Conservation (phyloP, 2,797 vertebrate genomes). For the Erpetoichthys calabaricus region DNA sequence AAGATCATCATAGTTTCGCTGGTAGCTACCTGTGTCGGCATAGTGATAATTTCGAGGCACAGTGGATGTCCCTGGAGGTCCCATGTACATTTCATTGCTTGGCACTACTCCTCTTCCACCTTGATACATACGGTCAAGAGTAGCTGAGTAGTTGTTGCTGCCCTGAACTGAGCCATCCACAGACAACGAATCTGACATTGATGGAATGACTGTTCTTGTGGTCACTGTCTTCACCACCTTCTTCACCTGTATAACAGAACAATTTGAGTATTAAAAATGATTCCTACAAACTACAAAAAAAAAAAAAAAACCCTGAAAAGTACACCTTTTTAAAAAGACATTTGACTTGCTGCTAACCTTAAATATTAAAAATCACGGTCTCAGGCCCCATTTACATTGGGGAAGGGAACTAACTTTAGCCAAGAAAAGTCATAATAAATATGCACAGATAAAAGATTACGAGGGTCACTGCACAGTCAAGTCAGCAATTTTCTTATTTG, state of each 20-base stretch:
- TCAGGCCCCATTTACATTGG: no score
- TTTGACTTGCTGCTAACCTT: no score
- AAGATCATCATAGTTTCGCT: constrained; percentile 47
- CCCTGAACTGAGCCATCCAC: constrained; percentile 46
- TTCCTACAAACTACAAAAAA: no score
- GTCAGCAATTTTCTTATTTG: no score
- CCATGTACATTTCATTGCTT: constrained; percentile 23
- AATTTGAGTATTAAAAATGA: no score
- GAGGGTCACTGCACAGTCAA: no score
- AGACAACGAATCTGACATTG: constrained; percentile 68
- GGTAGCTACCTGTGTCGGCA: constrained; percentile 44
- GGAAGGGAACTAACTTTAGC: no score
- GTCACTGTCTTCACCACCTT: constrained; percentile 81
- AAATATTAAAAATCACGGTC: no score
- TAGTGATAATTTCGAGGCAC: constrained; percentile 90
- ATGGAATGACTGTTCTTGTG: constrained; percentile 71
- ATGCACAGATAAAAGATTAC: no score
- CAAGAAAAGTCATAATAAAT: no score
- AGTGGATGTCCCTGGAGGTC: constrained; percentile 56
- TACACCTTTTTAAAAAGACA: no score
- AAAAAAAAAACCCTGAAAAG: no score
- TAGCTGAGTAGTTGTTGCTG: constrained; percentile 50
- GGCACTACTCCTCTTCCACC: constrained; percentile 50
- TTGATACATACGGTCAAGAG: constrained; percentile 72
- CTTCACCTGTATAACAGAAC: constrained; percentile 56